phyloP scores from a whole-genome alignment of 2,113 vertebrate species.

The Canis aureus region DNA sequence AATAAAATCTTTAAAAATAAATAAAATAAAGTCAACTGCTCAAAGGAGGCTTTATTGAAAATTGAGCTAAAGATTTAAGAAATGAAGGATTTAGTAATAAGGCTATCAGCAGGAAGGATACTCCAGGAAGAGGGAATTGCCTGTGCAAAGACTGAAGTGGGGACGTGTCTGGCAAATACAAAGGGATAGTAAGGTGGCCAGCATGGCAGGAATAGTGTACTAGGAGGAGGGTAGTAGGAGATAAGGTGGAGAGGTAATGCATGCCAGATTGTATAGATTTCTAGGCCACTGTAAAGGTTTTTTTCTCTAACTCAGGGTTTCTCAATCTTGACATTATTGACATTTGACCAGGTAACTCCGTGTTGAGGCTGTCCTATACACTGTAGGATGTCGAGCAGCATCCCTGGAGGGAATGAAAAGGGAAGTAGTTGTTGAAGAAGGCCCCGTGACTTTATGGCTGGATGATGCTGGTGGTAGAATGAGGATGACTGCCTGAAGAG shows the following conservation, averaged over 20 bases:
- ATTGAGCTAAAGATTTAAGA: conserved; percentile 42
- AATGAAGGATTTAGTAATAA: background rate
- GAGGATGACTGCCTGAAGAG: background rate
- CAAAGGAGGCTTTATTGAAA: background rate
- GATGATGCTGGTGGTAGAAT: background rate
- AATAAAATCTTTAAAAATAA: no score
- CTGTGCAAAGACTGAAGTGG: background rate
- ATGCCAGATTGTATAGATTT: background rate
- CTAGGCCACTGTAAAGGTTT: background rate
- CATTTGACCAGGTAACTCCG: background rate
- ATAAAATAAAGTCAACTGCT: background rate
- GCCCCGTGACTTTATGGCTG: background rate
- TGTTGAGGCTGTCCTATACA: background rate
- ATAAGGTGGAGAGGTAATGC: background rate
- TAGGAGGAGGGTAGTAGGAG: background rate
- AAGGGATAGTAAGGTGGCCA: background rate
- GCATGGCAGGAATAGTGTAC: background rate
- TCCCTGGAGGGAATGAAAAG: background rate
- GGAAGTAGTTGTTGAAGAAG: background rate
- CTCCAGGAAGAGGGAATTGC: background rate
- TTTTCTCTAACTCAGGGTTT: background rate
- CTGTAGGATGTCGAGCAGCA: background rate
- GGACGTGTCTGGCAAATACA: background rate
- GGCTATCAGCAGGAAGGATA: background rate
- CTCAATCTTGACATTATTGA: background rate